Conservation (phyloP, 2,797 vertebrate genomes). For the Aratinga solstitialis region DNA sequence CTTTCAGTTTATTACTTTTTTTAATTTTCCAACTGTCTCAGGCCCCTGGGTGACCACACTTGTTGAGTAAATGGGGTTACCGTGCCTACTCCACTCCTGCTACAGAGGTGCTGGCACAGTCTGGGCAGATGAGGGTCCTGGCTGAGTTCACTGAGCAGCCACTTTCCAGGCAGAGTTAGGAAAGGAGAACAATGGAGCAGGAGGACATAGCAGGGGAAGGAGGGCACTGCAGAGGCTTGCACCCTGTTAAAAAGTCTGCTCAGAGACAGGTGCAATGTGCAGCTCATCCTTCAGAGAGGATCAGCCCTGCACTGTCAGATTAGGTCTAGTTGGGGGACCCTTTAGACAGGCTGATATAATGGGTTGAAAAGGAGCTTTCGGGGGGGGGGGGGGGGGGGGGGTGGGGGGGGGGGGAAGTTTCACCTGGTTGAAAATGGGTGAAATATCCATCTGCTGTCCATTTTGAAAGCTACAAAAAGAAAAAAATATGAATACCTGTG, state of each 20-base stretch:
- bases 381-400: no score
- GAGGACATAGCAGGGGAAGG: not conserved
- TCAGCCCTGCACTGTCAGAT: not conserved
- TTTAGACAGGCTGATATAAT: not conserved
- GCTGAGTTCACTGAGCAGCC: not conserved
- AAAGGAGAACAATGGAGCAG: not conserved
- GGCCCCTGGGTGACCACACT: not conserved
- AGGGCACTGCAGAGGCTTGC: not conserved
- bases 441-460: not conserved
- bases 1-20: not conserved
- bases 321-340: not conserved
- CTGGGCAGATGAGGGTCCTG: not conserved
- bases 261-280: not conserved
- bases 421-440: not conserved
- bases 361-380: not conserved
- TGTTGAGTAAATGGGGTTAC: not conserved
- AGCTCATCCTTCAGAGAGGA: not conserved
- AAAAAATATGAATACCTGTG: not conserved
- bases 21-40: not conserved
- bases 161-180: not conserved
- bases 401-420: not conserved
- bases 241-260: not conserved
- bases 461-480: not conserved
- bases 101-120: not conserved
- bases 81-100: not conserved